Base-by-base conservation (phyloP, 1,140 invertebrate genomes). In the Drosophila dunni region DNA sequence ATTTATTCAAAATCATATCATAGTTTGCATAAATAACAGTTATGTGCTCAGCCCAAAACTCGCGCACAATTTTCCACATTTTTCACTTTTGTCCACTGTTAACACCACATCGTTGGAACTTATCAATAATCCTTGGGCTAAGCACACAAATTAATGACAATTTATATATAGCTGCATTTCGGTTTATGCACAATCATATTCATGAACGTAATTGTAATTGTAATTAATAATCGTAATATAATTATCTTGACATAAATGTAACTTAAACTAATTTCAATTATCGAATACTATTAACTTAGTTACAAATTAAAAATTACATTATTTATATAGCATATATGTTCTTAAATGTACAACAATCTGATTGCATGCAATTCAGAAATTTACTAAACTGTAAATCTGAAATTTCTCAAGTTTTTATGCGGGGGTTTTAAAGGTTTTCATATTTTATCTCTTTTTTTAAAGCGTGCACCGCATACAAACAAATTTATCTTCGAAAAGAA, bases 1-100 rank as follows among this genome's bases (percentile, higher is more conserved):
- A 89, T 89, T 88, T 88, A 84, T 88, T 89, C 50, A 89, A 89
- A 88, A 89, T 86, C 83, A 88, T 86, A 86, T 86, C 80, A 77
- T 73, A 76, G 63, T 78, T 29, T 89, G 70, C 76, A 90, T 81
- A 90, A 90, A 78, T 89, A 81, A 81, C 72, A 75, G 58, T 69
- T 84, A 90, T 79, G 75, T 75, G 70, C 76, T 60, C 46, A 83
- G 78, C 40, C 66, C 60, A 51, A 56, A 66, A 50, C 42, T 62
- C 45, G 46, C 20, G 29, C 54, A 45, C 13, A 34, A 53, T 33
- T 10, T 45, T 42, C n/a, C n/a, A 50, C 53, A 7, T 29, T 44
- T 11, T 44, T 10, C 20, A 58, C 20, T 11, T 57, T 5, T 13
- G 4, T 9, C 36, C 36, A 36, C 3, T 53, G 50, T 34, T n/a